Evolutionary conservation across 2,113 vertebrate genomes (phyloP).

Genomic region (Ploceus nigricollis): DNA sequence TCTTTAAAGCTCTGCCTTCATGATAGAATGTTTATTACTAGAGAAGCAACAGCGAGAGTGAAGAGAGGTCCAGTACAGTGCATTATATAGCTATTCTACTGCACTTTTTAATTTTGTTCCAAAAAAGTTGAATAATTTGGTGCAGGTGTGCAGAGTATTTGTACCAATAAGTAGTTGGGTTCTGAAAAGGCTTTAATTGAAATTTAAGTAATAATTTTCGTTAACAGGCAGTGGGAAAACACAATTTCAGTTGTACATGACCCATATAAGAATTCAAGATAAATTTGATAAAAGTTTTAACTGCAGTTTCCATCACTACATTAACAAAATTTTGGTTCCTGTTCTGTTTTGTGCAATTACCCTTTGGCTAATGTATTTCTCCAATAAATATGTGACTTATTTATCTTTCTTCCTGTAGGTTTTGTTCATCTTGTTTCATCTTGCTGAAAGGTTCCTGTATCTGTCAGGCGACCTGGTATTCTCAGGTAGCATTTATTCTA

Average conservation of each 20-base stretch:
- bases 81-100: background rate
- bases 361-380: background rate
- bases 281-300: background rate
- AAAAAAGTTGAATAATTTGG: background rate
- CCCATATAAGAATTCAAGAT: background rate
- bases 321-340: background rate
- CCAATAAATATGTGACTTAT: background rate
- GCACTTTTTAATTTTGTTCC: background rate
- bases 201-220: background rate
- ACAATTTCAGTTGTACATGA: background rate
- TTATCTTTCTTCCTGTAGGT: background rate
- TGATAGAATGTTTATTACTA: background rate
- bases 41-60: background rate
- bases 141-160: background rate
- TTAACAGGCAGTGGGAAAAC: fast-evolving
- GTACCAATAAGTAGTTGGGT: background rate
- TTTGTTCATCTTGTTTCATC: background rate
- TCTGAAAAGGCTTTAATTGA: background rate
- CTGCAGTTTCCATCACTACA: background rate
- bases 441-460: background rate
- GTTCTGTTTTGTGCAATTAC: background rate
- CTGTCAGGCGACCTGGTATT: background rate
- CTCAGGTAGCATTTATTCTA: background rate
- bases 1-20: background rate
- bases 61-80: background rate